Conservation (phyloP, 2,888 invertebrate species). For the Drosophila cognata region DNA sequence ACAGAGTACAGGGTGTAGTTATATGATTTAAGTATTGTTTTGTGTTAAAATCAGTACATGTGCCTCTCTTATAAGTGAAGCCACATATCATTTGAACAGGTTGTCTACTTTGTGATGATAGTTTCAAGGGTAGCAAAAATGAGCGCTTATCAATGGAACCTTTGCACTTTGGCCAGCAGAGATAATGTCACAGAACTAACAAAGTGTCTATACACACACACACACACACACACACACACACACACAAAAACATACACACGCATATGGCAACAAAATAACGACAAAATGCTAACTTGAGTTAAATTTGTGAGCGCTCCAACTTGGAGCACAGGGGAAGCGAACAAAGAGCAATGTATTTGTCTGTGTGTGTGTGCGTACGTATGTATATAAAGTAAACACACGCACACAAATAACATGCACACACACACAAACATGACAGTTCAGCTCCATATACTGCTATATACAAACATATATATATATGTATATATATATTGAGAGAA, state of each 20-base stretch:
- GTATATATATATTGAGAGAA: constrained; percentile 2
- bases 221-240: constrained; percentile 6
- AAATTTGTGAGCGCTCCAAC: constrained; percentile 35
- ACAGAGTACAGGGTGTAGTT: not conserved
- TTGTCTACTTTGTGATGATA: constrained; percentile 38
- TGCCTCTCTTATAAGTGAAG: not conserved
- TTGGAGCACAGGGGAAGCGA: constrained; percentile 21
- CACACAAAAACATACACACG: not conserved
- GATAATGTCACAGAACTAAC: constrained; percentile 33
- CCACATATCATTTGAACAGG: constrained; percentile 24
- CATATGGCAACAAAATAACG: constrained; percentile 64
- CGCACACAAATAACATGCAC: constrained; percentile 26
- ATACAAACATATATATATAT: constrained; percentile 15
- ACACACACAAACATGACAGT: constrained; percentile 15
- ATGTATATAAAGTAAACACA: constrained; percentile 58
- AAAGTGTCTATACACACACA: constrained; percentile 8
- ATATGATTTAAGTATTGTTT: not conserved
- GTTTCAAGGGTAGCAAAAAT: constrained; percentile 24
- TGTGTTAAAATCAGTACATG: constrained; percentile 1
- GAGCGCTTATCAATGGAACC: constrained; percentile 38
- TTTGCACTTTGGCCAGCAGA: constrained; percentile 20
- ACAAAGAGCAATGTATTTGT: constrained; percentile 22
- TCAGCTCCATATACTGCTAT: constrained; percentile 31
- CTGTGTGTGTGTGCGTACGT: not conserved
- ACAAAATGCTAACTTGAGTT: constrained; percentile 69